These are phyloP conservation scores for Drosophila parvula DNA, from an alignment of 1,140 invertebrate species.

Conservation along the genomic window DNA sequence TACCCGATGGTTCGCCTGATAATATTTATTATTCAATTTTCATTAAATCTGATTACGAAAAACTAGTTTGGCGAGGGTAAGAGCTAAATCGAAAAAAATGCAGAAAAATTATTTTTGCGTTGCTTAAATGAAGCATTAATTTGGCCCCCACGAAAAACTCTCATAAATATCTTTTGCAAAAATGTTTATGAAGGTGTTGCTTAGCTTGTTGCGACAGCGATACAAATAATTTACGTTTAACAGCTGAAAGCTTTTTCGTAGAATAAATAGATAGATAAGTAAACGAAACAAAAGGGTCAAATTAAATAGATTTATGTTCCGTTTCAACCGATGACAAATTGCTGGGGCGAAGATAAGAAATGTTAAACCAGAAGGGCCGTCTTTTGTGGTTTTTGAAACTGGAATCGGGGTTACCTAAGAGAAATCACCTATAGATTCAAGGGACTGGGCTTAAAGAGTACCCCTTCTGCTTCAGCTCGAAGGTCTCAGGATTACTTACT, in stretches of 20 bases:
- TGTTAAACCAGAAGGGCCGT: constrained; percentile 4
- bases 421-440: constrained; percentile 46
- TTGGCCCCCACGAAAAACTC: constrained; percentile 46
- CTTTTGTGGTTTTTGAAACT: constrained; percentile 56
- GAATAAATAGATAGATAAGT: constrained; percentile 65
- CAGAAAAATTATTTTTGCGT: constrained; percentile 71
- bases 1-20: constrained; percentile 53
- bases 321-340: constrained; percentile 31
- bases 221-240: neutral
- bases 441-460: neutral
- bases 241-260: constrained; percentile 18
- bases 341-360: constrained; percentile 58
- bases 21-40: constrained; percentile 83
- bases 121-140: constrained; percentile 79
- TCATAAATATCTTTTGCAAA: constrained; percentile 64
- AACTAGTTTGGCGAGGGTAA: constrained; percentile 53
- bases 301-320: constrained; percentile 55
- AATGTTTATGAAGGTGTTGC: constrained; percentile 72
- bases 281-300: constrained; percentile 18
- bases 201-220: constrained; percentile 60
- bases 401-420: constrained; percentile 65
- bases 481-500: constrained; percentile 13
- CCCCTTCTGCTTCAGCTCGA: neutral
- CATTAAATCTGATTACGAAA: constrained; percentile 75
- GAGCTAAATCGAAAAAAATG: constrained; percentile 38